Conservation (phyloP, 2,113 vertebrate genomes). For the Bufo bufo region DNA sequence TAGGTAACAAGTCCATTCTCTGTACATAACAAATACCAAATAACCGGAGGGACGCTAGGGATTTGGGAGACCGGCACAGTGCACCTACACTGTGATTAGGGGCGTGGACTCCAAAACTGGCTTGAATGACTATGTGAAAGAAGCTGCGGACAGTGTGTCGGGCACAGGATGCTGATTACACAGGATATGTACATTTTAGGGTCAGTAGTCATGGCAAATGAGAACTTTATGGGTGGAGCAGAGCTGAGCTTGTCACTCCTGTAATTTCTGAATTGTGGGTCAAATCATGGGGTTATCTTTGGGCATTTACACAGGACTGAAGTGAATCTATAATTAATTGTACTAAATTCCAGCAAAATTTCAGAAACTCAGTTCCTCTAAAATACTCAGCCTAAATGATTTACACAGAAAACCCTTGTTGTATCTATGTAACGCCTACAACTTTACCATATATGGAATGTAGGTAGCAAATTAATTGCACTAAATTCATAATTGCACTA, state of each 20-base stretch:
- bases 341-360: background rate
- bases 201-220: background rate
- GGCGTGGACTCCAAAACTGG: background rate
- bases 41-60: background rate
- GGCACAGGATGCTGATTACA: background rate
- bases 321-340: too few relatives aligned
- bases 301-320: background rate
- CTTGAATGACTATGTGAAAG: background rate
- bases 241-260: background rate
- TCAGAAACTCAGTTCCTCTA: background rate
- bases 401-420: too few relatives aligned
- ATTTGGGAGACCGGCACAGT: background rate
- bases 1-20: background rate
- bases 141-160: background rate
- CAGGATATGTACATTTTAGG: background rate
- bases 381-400: background rate
- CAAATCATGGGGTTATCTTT: background rate
- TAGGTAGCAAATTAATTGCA: too few relatives aligned
- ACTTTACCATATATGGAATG: too few relatives aligned
- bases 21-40: background rate
- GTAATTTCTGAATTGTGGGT: background rate
- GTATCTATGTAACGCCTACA: too few relatives aligned
- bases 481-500: too few relatives aligned
- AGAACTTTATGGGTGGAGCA: background rate
- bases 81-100: background rate